Percentiles rank a stretch among this genome's conserved stretches.
Evolutionary conservation across 2,797 vertebrate species (phyloP).

Genomic region (Smutsia gigantea): DNA sequence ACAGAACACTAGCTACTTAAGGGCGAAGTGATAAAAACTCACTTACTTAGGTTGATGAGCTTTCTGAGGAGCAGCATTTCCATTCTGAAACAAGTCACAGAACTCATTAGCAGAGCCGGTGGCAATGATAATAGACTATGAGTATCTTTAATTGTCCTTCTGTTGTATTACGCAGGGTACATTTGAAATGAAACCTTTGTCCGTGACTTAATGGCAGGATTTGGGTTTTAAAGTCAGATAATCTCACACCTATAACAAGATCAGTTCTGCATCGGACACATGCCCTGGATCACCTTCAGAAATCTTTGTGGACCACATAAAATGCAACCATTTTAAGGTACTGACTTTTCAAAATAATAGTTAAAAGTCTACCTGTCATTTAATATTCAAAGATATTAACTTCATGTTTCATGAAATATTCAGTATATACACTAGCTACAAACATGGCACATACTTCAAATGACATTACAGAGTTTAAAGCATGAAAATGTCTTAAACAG

Average conservation of each 20-base stretch:
- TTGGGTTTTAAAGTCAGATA: slow-evolving; percentile 70
- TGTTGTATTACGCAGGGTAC: slow-evolving; percentile 68
- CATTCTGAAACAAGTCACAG: slow-evolving; percentile 78
- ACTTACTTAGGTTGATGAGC: slow-evolving; percentile 76
- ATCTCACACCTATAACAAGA: slow-evolving; percentile 75
- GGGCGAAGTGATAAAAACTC: slow-evolving; percentile 76
- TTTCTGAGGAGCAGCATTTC: slow-evolving; percentile 71
- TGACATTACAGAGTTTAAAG: not conserved
- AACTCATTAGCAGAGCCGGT: slow-evolving; percentile 81
- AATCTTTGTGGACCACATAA: slow-evolving; percentile 48
- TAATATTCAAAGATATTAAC: slow-evolving; percentile 16
- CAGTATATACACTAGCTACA: slow-evolving; percentile 16
- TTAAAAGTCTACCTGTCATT: not conserved
- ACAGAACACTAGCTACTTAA: slow-evolving; percentile 79
- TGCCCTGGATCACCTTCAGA: slow-evolving; percentile 64
- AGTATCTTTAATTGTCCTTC: slow-evolving; percentile 71
- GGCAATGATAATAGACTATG: slow-evolving; percentile 72
- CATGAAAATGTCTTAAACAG: not conserved
- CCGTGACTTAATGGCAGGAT: slow-evolving; percentile 61
- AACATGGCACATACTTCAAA: not conserved
- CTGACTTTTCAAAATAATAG: slow-evolving; percentile 42
- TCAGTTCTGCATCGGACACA: slow-evolving; percentile 68
- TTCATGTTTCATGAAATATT: slow-evolving; percentile 55
- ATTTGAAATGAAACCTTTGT: slow-evolving; percentile 73
- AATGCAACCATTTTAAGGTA: slow-evolving; percentile 43